Base-by-base conservation (phyloP, 2,888 invertebrate species). In the Ochlodes sylvanus region DNA sequence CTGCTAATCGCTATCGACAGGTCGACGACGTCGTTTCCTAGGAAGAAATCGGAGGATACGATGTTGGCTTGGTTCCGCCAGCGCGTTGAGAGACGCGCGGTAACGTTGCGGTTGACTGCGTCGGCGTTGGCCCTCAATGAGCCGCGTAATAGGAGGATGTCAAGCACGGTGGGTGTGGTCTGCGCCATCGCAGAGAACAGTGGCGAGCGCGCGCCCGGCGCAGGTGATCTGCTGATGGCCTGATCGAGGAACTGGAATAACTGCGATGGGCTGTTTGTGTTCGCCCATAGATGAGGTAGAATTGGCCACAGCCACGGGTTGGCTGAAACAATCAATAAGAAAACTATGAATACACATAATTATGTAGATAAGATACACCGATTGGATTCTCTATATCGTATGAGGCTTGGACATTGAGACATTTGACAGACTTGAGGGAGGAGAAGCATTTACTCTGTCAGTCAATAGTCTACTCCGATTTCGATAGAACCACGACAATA, bases 111-210 rank as follows among this genome's bases (percentile, higher is more conserved):
- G 86, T 97, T 97, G 14, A 96, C 95, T 0, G 84, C 86, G 65
- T 96, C 94, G 0, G 96, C 96, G 83, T 95, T 94, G 60, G 94
- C 90, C 34, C 96, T 87, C 32, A 97, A 83, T 17, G 95, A 95
- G 7, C 95, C 95, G 6, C 94, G 88, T 2, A 94, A 87, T 71
- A 95, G 89, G 10, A 96, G 82, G 19, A 96, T 94, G 75, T 96
- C 95, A 41, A 94, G 84, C 0, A 95, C 91, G 50, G 94, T 94
- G 0, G 96, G 96, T 0, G 96, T 97, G 57, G 96, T 90, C 85
- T 97, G 96, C 0, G 96, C 96, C 96, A 96, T 97, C 9, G 96
- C 95, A 0, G 96, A 95, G 85, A 94, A 93, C 75, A 95, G 80
- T 0, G 94, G 94, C 10, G 93, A 91, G 2, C 91, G 88, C 17